These are phyloP conservation scores for Chaenocephalus aceratus DNA, from an alignment of 2,113 vertebrate species.

Conservation along the genomic window DNA sequence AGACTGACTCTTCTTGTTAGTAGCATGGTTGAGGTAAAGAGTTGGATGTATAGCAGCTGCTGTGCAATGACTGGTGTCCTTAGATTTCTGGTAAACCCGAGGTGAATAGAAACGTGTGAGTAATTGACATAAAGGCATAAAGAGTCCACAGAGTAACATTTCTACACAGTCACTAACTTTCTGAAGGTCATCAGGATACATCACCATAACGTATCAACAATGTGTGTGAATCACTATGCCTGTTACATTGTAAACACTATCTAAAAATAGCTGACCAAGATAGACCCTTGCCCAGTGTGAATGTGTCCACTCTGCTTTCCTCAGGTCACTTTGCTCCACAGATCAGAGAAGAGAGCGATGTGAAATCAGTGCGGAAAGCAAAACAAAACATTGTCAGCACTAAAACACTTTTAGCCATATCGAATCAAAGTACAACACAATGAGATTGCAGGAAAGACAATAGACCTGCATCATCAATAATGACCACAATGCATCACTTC, in stretches of 20 bases:
- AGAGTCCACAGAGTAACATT: neutral
- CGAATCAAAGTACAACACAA: conserved; percentile 18
- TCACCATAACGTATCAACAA: conserved; percentile 39
- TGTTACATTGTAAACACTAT: conserved; percentile 46
- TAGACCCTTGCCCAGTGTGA: conserved; percentile 20
- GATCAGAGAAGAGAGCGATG: neutral
- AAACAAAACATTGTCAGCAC: neutral
- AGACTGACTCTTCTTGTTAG: neutral
- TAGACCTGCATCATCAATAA: conserved; percentile 41
- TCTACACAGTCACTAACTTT: conserved; percentile 42
- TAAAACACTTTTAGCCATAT: conserved; percentile 1
- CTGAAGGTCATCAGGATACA: conserved; percentile 54
- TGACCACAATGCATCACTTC: conserved; percentile 61
- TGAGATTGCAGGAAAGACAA: conserved; percentile 29
- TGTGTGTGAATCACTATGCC: conserved; percentile 45
- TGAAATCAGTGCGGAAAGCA: neutral
- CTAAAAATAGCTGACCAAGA: conserved; percentile 45
- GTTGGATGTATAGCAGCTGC: neutral
- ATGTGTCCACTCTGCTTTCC: conserved; percentile 4
- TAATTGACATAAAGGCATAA: neutral
- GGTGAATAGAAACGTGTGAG: neutral
- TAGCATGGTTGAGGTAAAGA: neutral
- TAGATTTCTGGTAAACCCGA: neutral
- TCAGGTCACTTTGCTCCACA: conserved; percentile 2
- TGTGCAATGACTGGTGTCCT: neutral